Percentiles rank a stretch among this genome's conserved stretches.
Conservation (phyloP, 2,797 vertebrate genomes). For the Hephaestus fuliginosus region DNA sequence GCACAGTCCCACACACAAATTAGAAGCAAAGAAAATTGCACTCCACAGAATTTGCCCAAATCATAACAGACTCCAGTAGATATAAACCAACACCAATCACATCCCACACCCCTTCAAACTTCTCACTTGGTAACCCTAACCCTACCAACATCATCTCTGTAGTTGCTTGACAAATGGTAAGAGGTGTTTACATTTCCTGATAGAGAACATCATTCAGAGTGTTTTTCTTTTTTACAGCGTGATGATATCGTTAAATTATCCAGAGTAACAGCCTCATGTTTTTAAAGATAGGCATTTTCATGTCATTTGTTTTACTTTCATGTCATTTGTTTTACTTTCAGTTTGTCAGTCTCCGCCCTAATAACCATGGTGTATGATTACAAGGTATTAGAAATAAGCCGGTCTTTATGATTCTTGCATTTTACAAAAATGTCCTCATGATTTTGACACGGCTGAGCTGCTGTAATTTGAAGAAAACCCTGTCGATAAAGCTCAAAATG, state of each 20-base stretch:
- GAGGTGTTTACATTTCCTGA: neutral
- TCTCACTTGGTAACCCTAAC: neutral
- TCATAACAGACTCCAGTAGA: neutral
- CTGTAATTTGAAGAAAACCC: neutral
- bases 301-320: neutral
- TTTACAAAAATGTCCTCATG: neutral
- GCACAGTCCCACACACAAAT: slow-evolving; percentile 11
- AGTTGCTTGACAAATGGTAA: neutral
- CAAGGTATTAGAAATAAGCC: neutral
- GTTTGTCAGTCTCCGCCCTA: no score
- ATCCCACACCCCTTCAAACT: neutral
- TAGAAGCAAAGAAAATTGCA: slow-evolving; percentile 20
- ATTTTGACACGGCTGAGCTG: neutral
- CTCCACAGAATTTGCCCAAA: slow-evolving; percentile 22
- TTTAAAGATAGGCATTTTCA: neutral
- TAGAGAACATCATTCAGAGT: neutral
- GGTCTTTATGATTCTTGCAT: neutral
- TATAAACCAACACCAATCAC: slow-evolving; percentile 14
- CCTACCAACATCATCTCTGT: slow-evolving; percentile 4
- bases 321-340: no score
- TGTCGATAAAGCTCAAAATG: neutral
- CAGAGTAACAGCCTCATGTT: neutral
- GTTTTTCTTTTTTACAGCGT: neutral
- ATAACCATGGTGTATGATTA: neutral
- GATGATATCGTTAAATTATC: neutral